Base-by-base conservation (phyloP, 2,113 vertebrate species). In the Noctilio leporinus region DNA sequence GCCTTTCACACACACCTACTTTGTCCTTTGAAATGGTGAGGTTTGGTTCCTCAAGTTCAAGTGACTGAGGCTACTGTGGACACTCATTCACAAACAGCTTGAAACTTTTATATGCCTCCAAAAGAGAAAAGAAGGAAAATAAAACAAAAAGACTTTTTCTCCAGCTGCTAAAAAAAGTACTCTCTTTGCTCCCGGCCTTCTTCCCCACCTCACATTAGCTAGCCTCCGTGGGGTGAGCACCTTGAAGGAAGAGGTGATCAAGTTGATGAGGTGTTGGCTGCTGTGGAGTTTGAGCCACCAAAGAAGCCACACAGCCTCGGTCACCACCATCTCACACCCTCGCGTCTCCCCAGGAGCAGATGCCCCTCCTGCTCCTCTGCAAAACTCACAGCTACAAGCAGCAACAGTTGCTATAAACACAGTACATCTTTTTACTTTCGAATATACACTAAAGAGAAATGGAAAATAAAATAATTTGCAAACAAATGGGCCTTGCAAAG, bases 71-170 rank as follows among this genome's bases (percentile, higher is more conserved):
- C 62, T 89, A 95, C 49, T n/a, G 70, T 84, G 82, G 75, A 90
- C 72, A 94, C 78, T 88, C 38, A 2, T 62, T 0, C 9, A 93
- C 91, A 95, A 93, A 95, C 65, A 84, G 87, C 47, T 87, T 96
- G 89, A 96, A 97, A 98, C 59, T 96, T 96, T 93, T 97, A 89
- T 88, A 96, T 89, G 85, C 97, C 97, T 96, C 94, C 92, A 83
- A 96, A 35, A 73, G 70, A 86, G 72, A 30, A 19, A 12, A 5
- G 28, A 11, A 57, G 33, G 38, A 64, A 59, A 49, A 26, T 9
- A 47, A 96, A 96, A 96, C 94, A 96, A 96, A 97, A 91, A 89
- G 43, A 45, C 57, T 93, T 97, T 81, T 70, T 70, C 97, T 97
- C 88, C 88, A 75, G 20, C n/a, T 40, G 5, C 47, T 96, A 78